Conservation (phyloP, 2,888 invertebrate species). For the Alviniconcha strummeri region DNA sequence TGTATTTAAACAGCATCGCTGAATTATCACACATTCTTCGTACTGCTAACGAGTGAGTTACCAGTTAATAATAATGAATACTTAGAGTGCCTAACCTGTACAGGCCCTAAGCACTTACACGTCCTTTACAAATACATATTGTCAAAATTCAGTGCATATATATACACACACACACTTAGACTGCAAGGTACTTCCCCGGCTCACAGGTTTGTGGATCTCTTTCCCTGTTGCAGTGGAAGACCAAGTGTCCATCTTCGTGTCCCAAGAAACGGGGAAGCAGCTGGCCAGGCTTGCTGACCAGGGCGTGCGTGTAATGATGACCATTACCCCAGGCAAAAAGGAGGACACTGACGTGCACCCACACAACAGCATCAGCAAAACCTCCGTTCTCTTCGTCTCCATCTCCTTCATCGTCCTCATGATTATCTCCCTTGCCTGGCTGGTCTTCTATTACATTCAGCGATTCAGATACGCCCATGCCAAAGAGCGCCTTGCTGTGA, state of each 20-base stretch:
- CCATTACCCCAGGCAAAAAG: slow-evolving; percentile 34
- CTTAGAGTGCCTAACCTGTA: too few species aligned
- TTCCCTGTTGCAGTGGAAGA: slow-evolving; percentile 36
- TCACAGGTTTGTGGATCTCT: too few species aligned
- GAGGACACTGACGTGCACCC: slow-evolving; percentile 10
- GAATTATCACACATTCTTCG: background rate
- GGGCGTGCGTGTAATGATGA: slow-evolving; percentile 30
- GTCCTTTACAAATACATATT: too few species aligned
- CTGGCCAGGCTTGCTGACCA: slow-evolving; percentile 25
- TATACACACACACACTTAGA: background rate
- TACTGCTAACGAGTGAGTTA: too few species aligned
- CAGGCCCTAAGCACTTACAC: too few species aligned
- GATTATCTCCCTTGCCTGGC: slow-evolving; percentile 95
- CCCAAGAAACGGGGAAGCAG: slow-evolving; percentile 24
- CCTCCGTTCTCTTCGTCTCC: slow-evolving; percentile 94
- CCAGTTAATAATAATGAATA: too few species aligned
- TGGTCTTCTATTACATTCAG: slow-evolving; percentile 96
- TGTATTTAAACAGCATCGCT: background rate
- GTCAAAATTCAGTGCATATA: background rate
- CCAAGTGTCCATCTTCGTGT: slow-evolving; percentile 38
- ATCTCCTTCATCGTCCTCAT: slow-evolving; percentile 96
- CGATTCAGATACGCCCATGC: slow-evolving; percentile 94
- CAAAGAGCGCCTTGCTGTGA: slow-evolving; percentile 92
- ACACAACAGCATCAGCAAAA: slow-evolving; percentile 77
- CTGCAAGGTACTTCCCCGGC: background rate